Evolutionary conservation across 1,140 invertebrate genomes (phyloP).

Genomic region (Drosophila kurseongensis): DNA sequence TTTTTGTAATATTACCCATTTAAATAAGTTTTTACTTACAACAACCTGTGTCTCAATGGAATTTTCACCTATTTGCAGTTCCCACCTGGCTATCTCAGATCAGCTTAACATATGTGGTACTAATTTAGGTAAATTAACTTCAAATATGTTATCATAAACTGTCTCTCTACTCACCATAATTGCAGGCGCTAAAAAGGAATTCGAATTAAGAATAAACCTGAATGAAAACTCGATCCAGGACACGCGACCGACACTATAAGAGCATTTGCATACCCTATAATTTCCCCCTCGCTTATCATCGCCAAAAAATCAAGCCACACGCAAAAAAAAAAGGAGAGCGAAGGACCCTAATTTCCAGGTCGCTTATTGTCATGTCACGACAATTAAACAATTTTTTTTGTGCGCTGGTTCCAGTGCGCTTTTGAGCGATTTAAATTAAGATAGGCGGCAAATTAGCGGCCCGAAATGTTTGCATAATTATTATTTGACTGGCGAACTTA

Average conservation of each 20-base stretch:
- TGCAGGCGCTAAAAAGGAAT: conserved; percentile 55
- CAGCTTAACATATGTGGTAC: conserved; percentile 30
- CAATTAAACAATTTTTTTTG: conserved; percentile 70
- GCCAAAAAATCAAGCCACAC: conserved; percentile 70
- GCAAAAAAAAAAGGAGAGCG: conserved; percentile 51
- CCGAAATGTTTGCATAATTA: conserved; percentile 81
- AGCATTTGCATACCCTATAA: conserved; percentile 80
- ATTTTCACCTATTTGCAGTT: background rate
- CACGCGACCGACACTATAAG: conserved; percentile 61
- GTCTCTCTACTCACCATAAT: conserved; percentile 50
- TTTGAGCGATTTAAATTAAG: conserved; percentile 81
- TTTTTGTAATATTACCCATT: no score
- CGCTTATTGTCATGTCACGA: conserved; percentile 78
- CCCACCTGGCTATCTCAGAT: conserved; percentile 1
- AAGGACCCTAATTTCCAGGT: conserved; percentile 75
- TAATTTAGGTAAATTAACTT: conserved; percentile 59
- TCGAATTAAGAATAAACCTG: background rate
- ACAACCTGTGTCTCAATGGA: background rate
- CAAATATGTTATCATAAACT: conserved; percentile 75
- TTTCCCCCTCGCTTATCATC: conserved; percentile 64
- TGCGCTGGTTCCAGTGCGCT: conserved; percentile 63
- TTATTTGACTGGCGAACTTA: conserved; percentile 66
- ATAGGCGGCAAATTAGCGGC: conserved; percentile 79
- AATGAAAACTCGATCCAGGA: conserved; percentile 48
- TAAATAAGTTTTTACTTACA: background rate